These are phyloP conservation scores for Mellilla xanthometata DNA, from an alignment of 2,888 invertebrate genomes.

Conservation along the genomic window DNA sequence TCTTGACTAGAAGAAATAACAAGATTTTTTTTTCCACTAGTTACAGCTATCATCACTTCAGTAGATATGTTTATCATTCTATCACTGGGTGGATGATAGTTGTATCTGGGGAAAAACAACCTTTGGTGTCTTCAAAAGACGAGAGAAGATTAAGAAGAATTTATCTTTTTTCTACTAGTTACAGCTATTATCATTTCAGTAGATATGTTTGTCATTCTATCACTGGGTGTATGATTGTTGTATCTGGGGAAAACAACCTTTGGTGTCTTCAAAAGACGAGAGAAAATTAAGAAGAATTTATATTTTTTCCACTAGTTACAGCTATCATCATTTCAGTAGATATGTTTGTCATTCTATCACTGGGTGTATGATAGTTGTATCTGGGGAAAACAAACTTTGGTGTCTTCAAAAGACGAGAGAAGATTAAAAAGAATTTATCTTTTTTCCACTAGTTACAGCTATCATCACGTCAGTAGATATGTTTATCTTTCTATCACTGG, in stretches of 20 bases:
- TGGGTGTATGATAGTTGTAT: slow-evolving; percentile 21
- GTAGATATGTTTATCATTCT: slow-evolving; percentile 9
- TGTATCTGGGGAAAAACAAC: not conserved
- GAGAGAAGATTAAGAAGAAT: not conserved
- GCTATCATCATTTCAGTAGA: slow-evolving; percentile 9
- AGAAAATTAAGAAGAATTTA: not conserved
- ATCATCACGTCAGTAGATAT: slow-evolving; percentile 12
- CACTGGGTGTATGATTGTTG: slow-evolving; percentile 24
- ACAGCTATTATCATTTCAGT: slow-evolving; percentile 18
- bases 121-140: not conserved
- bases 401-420: not conserved
- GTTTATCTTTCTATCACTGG: slow-evolving; percentile 26
- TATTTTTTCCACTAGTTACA: slow-evolving; percentile 7
- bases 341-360: slow-evolving; percentile 20
- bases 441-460: slow-evolving; percentile 6
- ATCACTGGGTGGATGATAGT: slow-evolving; percentile 25
- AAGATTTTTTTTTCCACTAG: too few species aligned
- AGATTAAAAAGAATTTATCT: not conserved
- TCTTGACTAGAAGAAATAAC: not conserved
- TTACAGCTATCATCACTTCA: slow-evolving; percentile 16
- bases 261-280: slow-evolving; percentile 3
- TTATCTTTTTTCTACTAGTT: too few species aligned
- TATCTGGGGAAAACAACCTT: slow-evolving; percentile 1
- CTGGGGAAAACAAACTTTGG: too few species aligned
- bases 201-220: slow-evolving; percentile 19